Evolutionary conservation across 2,888 invertebrate species (phyloP).

Genomic region (Priocnemis perturbator): DNA sequence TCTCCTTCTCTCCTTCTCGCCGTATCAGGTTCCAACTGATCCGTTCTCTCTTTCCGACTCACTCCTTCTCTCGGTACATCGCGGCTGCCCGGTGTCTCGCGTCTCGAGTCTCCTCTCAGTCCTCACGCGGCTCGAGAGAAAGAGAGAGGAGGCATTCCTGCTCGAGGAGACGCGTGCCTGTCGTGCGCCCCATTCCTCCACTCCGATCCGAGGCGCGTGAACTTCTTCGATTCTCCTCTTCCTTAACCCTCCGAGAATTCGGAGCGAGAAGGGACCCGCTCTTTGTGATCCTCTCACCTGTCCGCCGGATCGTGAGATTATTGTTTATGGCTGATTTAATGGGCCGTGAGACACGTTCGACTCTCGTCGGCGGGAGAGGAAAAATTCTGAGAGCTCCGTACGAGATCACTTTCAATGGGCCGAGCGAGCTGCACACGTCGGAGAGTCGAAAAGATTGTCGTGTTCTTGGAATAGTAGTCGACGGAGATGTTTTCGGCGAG

Average conservation of each 20-base stretch:
- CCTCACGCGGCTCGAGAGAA: constrained; percentile 26
- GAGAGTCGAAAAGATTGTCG: too few species aligned
- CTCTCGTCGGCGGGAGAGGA: too few species aligned
- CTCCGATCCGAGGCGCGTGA: constrained; percentile 53
- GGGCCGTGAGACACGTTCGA: too few species aligned
- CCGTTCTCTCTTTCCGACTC: background rate
- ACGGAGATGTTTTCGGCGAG: too few species aligned
- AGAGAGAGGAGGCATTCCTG: constrained; percentile 43
- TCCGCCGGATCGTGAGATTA: too few species aligned
- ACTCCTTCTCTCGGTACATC: constrained; percentile 24
- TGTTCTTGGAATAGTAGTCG: too few species aligned
- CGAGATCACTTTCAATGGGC: too few species aligned
- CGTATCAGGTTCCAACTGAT: background rate
- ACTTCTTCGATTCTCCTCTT: constrained; percentile 36
- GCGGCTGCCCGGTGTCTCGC: constrained; percentile 34
- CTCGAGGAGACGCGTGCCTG: constrained; percentile 63
- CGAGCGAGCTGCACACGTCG: too few species aligned
- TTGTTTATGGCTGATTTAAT: too few species aligned
- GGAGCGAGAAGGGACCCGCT: too few species aligned
- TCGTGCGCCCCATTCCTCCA: constrained; percentile 60
- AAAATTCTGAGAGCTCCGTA: too few species aligned
- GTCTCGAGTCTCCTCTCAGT: constrained; percentile 18
- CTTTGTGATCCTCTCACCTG: too few species aligned
- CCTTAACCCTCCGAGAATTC: background rate
- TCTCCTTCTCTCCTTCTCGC: constrained; percentile 33